Evolutionary conservation across 64 coral and sea anemone species (phyloP).

Genomic region (Montipora capricornis): DNA sequence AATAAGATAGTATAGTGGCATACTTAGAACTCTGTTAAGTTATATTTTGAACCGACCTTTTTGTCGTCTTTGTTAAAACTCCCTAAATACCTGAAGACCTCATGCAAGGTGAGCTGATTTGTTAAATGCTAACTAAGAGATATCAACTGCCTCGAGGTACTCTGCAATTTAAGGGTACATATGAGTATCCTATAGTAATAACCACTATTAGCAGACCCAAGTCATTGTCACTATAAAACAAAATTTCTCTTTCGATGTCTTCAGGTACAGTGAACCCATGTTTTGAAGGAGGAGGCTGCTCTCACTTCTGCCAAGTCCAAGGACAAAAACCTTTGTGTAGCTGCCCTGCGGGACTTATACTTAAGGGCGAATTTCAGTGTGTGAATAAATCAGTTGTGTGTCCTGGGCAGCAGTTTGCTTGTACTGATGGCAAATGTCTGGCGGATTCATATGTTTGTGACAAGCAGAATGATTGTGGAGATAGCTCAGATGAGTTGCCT

Average conservation of each 20-base stretch:
- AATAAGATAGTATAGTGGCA: no score
- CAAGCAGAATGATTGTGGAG: slow-evolving; percentile 72
- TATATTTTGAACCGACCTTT: no score
- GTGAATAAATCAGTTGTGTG: slow-evolving; percentile 62
- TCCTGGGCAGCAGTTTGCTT: slow-evolving; percentile 60
- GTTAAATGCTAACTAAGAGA: no score
- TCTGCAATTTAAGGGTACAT: no score
- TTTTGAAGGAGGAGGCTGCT: slow-evolving; percentile 86
- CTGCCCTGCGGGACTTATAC: slow-evolving; percentile 44
- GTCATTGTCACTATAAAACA: neutral
- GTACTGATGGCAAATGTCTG: slow-evolving; percentile 80
- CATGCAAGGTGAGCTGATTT: no score
- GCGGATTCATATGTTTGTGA: slow-evolving; percentile 71
- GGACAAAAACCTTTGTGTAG: slow-evolving; percentile 50
- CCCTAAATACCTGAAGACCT: no score
- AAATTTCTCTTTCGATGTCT: neutral
- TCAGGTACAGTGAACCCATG: slow-evolving; percentile 84
- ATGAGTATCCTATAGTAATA: no score
- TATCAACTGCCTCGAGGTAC: no score
- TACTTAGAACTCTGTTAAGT: no score
- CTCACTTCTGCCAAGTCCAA: slow-evolving; percentile 61
- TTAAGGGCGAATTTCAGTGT: slow-evolving; percentile 76
- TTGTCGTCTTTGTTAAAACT: neutral
- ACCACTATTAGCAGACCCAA: no score
- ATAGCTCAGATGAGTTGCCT: slow-evolving; percentile 79